Evolutionary conservation across 2,888 invertebrate genomes (phyloP), one percentile per base, ranked within the genome.

Genomic region (Mimas tiliae): DNA sequence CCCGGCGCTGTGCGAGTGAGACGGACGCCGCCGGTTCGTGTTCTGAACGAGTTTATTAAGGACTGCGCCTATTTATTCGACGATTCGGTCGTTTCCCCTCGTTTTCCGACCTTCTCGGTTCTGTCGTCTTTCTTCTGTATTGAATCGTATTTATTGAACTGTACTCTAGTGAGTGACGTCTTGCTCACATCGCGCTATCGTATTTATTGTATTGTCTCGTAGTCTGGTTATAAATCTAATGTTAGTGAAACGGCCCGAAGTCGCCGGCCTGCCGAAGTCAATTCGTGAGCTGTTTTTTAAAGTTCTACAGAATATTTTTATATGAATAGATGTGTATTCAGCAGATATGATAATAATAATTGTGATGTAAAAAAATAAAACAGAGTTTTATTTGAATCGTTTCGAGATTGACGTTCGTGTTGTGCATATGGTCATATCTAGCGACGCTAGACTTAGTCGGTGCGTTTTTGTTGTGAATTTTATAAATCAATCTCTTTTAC

Each of bases 311-410:
- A 83, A 86, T 90, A 90, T 91, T 91, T 91, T 91, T 92, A 86
- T 88, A 87, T 71, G 81, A 77, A 80, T 86, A 82, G 79, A 84
- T 81, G 81, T 91, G 88, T 91, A 92, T 86, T 86, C 82, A 85
- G 70, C 69, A 70, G 74, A 70, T 77, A 84, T 84, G 81, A 80
- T 87, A 88, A 87, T 88, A 89, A 89, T 89, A 85, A 86, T 90
- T 91, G 92, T 93, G 91, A 92, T 92, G 82, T 86, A 76, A 82
- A 81, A 82, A 81, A 90, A 91, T 92, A 91, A 93, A 93, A 93
- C 92, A 90, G 90, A 93, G 92, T 93, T 93, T 93, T 92, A 93
- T 93, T 93, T 93, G 85, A 85, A 88, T 88, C 89, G 88, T 91
- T 91, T 92, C 88, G 89, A 88, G 90, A 86, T 88, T 85, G 84